Evolutionary conservation across 2,888 invertebrate species (phyloP).

Genomic region (Tetragnatha montana): DNA sequence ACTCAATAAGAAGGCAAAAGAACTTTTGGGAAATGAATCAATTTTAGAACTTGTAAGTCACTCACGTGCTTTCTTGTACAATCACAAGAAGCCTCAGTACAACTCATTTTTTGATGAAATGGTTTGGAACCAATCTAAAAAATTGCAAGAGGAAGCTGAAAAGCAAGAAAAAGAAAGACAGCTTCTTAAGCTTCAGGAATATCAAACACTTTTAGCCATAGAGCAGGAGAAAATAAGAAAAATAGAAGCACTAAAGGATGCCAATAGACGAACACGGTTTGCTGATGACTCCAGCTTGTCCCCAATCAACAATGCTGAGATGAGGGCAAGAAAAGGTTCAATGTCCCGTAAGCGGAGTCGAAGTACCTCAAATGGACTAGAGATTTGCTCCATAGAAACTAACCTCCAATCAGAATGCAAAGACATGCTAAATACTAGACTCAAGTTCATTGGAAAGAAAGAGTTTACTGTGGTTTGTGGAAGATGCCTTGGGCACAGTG

Average conservation of each 20-base stretch:
- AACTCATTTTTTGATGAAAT: slow-evolving; percentile 94
- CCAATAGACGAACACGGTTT: slow-evolving; percentile 75
- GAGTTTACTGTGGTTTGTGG: slow-evolving; percentile 54
- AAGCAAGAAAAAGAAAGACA: slow-evolving; percentile 60
- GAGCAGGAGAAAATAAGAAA: slow-evolving; percentile 84
- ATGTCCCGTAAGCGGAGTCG: slow-evolving; percentile 39
- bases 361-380: slow-evolving; percentile 45
- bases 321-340: neutral
- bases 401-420: slow-evolving; percentile 50
- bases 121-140: slow-evolving; percentile 80
- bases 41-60: slow-evolving; percentile 88
- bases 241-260: slow-evolving; percentile 86
- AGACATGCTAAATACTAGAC: slow-evolving; percentile 50
- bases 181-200: slow-evolving; percentile 51
- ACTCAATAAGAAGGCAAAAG: slow-evolving; percentile 43
- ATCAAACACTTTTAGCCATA: slow-evolving; percentile 79
- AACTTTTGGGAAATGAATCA: slow-evolving; percentile 79
- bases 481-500: slow-evolving; percentile 81
- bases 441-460: slow-evolving; percentile 60
- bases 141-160: slow-evolving; percentile 70
- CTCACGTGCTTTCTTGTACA: slow-evolving; percentile 85
- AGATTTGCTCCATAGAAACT: slow-evolving; percentile 32
- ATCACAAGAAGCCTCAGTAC: slow-evolving; percentile 86
- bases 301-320: slow-evolving; percentile 2
- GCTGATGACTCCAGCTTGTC: slow-evolving; percentile 26